Percentiles rank a stretch among this genome's conserved stretches.
phyloP scores from a whole-genome alignment of 2,113 vertebrate genomes.

The Phalacrocorax brasilianus region DNA sequence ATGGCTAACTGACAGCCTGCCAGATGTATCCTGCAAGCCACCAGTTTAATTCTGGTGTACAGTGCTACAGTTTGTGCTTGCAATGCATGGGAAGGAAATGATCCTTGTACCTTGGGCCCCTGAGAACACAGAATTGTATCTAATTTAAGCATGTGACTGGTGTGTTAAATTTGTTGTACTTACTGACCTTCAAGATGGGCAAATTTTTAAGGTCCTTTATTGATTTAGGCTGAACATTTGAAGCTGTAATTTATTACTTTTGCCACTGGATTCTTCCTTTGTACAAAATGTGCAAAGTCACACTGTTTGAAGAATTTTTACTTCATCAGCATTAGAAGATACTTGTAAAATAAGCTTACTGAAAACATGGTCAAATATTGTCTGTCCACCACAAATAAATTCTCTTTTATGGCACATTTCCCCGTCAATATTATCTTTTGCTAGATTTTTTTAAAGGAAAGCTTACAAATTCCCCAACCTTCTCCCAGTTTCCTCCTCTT shows the following conservation, averaged over 20 bases:
- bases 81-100: not conserved
- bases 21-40: not conserved
- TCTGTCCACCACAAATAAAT: not conserved
- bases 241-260: not conserved
- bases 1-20: not conserved
- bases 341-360: not conserved
- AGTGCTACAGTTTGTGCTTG: not conserved
- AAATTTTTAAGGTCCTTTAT: not conserved
- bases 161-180: not conserved
- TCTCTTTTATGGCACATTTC: not conserved
- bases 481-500: not conserved
- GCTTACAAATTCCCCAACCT: not conserved
- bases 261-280: not conserved
- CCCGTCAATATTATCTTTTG: slow-evolving; percentile 32
- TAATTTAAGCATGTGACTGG: not conserved
- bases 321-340: not conserved
- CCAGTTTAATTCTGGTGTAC: not conserved
- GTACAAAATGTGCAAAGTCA: not conserved
- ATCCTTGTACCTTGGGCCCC: not conserved
- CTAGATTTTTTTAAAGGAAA: not conserved
- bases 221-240: not conserved
- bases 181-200: not conserved
- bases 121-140: not conserved
- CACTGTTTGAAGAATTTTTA: not conserved
- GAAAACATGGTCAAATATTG: not conserved